Percentiles rank a stretch among this genome's conserved stretches.
Evolutionary conservation across 2,113 vertebrate species (phyloP).

Genomic region (Mormyrus iriodes): DNA sequence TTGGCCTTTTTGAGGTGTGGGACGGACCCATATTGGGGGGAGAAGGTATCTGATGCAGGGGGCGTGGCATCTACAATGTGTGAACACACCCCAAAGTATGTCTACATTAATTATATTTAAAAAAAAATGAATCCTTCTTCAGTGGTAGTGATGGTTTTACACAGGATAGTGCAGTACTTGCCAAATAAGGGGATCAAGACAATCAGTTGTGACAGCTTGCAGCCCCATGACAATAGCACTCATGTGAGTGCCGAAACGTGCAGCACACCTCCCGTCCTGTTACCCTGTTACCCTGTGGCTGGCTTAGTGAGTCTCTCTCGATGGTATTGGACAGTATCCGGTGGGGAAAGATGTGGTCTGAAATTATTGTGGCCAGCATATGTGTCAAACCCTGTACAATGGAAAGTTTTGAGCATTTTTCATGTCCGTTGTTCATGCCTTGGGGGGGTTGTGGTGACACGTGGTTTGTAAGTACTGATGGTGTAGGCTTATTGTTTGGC

Average conservation of each 20-base stretch:
- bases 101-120: neutral
- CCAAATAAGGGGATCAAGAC: neutral
- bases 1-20: neutral
- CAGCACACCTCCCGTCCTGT: neutral
- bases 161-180: neutral
- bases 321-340: neutral
- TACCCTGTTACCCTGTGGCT: neutral
- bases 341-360: neutral
- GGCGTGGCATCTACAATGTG: neutral
- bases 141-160: neutral
- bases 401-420: neutral
- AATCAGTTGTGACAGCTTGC: neutral
- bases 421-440: neutral
- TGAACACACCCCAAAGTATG: neutral
- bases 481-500: neutral
- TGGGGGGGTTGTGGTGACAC: neutral
- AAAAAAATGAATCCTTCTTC: neutral
- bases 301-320: neutral
- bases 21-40: neutral
- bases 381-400: neutral
- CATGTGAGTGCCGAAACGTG: neutral
- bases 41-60: neutral
- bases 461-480: neutral
- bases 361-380: neutral
- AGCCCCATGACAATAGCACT: neutral